Base-by-base conservation (phyloP, 1,140 invertebrate genomes). In the Stenopsyche tienmushanensis region DNA sequence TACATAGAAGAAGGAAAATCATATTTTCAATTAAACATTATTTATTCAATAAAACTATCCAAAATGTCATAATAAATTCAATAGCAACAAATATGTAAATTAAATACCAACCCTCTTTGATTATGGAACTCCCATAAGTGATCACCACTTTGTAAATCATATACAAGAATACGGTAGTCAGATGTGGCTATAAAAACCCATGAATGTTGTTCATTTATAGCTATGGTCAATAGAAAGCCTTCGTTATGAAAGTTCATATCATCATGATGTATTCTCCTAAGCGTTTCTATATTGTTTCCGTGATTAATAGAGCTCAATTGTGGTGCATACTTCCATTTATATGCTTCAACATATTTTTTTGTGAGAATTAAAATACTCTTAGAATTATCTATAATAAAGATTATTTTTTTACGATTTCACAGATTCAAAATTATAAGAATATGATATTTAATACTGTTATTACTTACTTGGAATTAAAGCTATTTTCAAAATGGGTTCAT, bases 171-270 rank as follows among this genome's bases (percentile, higher is more conserved):
- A 9, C 59, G 44, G 29, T 34, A 52, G 20, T 65, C 59, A 9
- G 63, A 63, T 15, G 67, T 69, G 8, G 67, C 62, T 13, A 69
- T 24, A 29, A 69, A 69, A 17, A 66, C 25, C 17, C n/a, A n/a
- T n/a, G n/a, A n/a, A n/a, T n/a, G n/a, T n/a, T n/a, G n/a, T n/a
- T n/a, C n/a, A n/a, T n/a, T n/a, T n/a, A n/a, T n/a, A n/a, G n/a
- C n/a, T n/a, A n/a, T n/a, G n/a, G n/a, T n/a, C n/a, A n/a, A n/a
- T n/a, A n/a, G n/a, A n/a, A n/a, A n/a, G n/a, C n/a, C n/a, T n/a
- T n/a, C n/a, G n/a, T n/a, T n/a, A n/a, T n/a, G n/a, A n/a, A n/a
- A n/a, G n/a, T n/a, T n/a, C n/a, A n/a, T n/a, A n/a, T n/a, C n/a
- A n/a, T n/a, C n/a, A n/a, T n/a, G n/a, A n/a, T n/a, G n/a, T n/a